Conservation (phyloP, 1,140 invertebrate genomes). For the Archivesica marissinica region DNA sequence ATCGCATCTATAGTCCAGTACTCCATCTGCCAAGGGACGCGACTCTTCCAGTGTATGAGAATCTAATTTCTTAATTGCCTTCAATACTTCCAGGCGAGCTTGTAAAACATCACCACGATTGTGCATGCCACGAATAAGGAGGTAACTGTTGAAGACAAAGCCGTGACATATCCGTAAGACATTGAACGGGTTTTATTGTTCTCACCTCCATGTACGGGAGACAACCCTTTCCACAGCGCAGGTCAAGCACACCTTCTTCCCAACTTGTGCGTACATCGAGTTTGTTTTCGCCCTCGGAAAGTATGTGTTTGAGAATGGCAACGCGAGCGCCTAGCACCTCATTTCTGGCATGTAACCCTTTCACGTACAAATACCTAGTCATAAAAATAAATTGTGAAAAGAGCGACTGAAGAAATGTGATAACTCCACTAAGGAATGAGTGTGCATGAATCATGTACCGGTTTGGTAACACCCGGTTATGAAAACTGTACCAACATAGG, state of each 20-base stretch:
- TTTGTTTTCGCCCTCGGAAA: slow-evolving; percentile 61
- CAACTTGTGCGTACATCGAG: slow-evolving; percentile 56
- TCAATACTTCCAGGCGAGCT: slow-evolving; percentile 72
- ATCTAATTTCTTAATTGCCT: slow-evolving; percentile 67
- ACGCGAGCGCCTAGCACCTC: slow-evolving; percentile 69
- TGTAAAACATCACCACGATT: slow-evolving; percentile 73
- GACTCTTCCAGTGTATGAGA: slow-evolving; percentile 65
- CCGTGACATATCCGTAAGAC: background rate
- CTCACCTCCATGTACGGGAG: slow-evolving; percentile 76
- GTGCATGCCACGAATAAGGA: slow-evolving; percentile 77
- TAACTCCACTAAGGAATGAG: no score
- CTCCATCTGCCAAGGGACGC: slow-evolving; percentile 66
- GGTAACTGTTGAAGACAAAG: slow-evolving; percentile 66
- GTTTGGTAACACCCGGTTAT: no score
- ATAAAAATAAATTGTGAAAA: no score
- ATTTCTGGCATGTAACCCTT: slow-evolving; percentile 69
- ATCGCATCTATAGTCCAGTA: slow-evolving; percentile 75
- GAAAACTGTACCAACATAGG: no score
- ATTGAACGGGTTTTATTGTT: background rate
- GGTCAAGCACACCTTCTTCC: slow-evolving; percentile 69
- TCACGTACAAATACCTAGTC: slow-evolving; percentile 74
- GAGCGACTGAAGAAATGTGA: no score
- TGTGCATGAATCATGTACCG: no score
- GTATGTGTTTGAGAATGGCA: slow-evolving; percentile 70
- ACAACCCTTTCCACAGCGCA: slow-evolving; percentile 74